Conservation (phyloP, 2,113 vertebrate species). For the Dendrocopos noguchii region DNA sequence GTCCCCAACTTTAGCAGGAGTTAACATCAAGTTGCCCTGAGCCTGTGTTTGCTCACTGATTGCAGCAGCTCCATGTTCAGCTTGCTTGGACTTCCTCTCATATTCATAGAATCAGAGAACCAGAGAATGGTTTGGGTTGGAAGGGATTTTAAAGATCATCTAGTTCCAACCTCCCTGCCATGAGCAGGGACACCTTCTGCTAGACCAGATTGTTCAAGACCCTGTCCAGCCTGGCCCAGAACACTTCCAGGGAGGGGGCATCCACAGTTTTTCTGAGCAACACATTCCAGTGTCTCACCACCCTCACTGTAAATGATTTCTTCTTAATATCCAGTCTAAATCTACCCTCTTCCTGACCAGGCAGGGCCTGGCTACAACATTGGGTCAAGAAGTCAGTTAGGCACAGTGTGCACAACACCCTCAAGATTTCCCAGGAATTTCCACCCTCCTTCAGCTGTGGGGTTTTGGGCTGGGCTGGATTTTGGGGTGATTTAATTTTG, state of each 20-base stretch:
- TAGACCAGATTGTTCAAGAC: too few species aligned
- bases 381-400: neutral
- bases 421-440: neutral
- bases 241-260: too few species aligned
- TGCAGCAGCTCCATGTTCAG: neutral
- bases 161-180: too few species aligned
- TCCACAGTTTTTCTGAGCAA: too few species aligned
- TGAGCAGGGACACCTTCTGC: too few species aligned
- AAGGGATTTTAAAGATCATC: too few species aligned
- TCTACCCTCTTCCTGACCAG: neutral
- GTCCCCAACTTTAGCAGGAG: conserved; percentile 1
- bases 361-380: neutral
- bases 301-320: too few species aligned
- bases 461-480: neutral
- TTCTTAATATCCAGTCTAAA: too few species aligned
- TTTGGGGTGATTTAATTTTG: neutral
- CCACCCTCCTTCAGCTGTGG: neutral
- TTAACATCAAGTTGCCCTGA: neutral
- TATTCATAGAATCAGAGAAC: neutral
- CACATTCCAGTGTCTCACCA: too few species aligned
- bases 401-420: neutral
- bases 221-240: too few species aligned
- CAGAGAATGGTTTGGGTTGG: too few species aligned
- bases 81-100: neutral
- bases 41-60: conserved; percentile 21